Evolutionary conservation across 2,888 invertebrate genomes (phyloP), one percentile per base, ranked within the genome.

Genomic region (Hyalella azteca): DNA sequence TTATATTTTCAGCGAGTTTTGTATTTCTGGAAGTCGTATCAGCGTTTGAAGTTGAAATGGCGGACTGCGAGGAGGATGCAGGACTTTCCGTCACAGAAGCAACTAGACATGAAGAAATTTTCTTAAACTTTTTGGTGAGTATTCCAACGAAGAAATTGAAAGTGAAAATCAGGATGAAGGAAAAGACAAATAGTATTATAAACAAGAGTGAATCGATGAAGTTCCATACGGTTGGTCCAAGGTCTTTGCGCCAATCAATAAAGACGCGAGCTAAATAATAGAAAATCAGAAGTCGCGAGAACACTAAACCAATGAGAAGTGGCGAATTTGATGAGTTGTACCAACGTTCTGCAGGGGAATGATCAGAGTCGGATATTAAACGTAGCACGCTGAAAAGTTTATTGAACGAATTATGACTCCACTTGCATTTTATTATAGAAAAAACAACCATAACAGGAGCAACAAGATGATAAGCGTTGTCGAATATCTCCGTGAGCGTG

Each of bases 111-210:
- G 54, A 22, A 54, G 54, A 22, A 54, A 29, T 54, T 54, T 54
- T 29, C 22, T 54, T 54, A 29, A 54, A 54, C 9, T 26, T 26
- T 22, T 29, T 5, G 2, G 26, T 54, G 2, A 54, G 54, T 54
- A 54, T 54, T 54, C 54, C 54, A 26, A 54, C 54, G 54, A 54
- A 13, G 54, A 54, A 54, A 54, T 54, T 54, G 19, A 54, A 54
- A 19, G 26, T 54, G 7, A 26, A 7, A 26, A 54, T 22, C 5
- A 54, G 54, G 54, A 29, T 54, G 54, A 54, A 54, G 22, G 22
- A 11, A 2, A 54, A 26, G 19, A 22, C 22, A 22, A 22, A 54
- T 26, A 54, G 29, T 54, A 26, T 54, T 9, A 26, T 26, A 19
- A 26, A 54, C 7, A 54, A 29, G 19, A 22, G 2, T 13, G 29